Conservation (phyloP, 1,140 invertebrate genomes). For the Sitodiplosis mosellana region DNA sequence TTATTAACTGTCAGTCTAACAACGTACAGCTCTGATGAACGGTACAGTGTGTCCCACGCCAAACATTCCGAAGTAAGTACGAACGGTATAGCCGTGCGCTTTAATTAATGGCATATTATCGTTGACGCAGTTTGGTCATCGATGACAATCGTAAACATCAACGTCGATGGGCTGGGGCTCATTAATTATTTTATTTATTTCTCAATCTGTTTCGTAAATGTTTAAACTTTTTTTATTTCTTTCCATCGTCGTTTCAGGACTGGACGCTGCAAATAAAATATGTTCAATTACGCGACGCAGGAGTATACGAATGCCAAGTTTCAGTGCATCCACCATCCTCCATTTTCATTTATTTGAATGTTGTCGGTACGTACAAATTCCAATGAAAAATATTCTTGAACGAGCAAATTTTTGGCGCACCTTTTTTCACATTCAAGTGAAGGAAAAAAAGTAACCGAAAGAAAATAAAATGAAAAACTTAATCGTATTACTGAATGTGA, state of each 20-base stretch:
- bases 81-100: too few relatives aligned
- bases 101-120: too few relatives aligned
- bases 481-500: too few relatives aligned
- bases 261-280: constrained; percentile 74
- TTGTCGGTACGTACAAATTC: constrained; percentile 63
- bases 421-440: neutral
- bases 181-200: neutral
- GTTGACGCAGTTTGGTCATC: too few relatives aligned
- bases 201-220: neutral
- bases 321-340: constrained; percentile 72
- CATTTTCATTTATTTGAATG: constrained; percentile 61
- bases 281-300: constrained; percentile 60
- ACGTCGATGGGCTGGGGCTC: too few relatives aligned
- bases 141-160: too few relatives aligned
- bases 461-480: constrained; percentile 3
- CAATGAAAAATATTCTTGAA: neutral
- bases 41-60: constrained; percentile 68
- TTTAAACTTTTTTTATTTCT: neutral
- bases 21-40: constrained; percentile 68
- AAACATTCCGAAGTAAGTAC: constrained; percentile 57
- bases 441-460: constrained; percentile 10
- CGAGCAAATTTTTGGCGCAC: neutral
- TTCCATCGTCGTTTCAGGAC: constrained; percentile 34
- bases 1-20: constrained; percentile 64
- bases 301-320: constrained; percentile 72